Percentiles rank a stretch among this genome's conserved stretches.
Conservation (phyloP, 1,140 invertebrate genomes). For the Rhyzopertha dominica region DNA sequence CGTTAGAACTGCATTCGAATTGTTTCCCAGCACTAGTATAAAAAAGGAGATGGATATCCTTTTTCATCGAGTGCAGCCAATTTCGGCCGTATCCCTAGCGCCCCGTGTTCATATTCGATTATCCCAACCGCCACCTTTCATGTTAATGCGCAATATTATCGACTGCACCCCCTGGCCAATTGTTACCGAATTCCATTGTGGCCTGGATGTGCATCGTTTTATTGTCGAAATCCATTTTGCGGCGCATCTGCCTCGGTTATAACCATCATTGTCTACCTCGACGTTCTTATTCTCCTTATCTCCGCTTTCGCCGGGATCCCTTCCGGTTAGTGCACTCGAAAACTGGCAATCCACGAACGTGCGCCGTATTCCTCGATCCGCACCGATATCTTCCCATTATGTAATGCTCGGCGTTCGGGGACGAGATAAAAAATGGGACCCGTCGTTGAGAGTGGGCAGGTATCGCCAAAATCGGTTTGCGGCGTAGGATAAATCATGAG, state of each 20-base stretch:
- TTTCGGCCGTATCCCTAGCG: too few relatives aligned
- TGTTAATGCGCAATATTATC: too few relatives aligned
- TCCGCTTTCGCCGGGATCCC: conserved; percentile 41
- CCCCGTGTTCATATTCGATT: too few relatives aligned
- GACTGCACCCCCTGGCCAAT: too few relatives aligned
- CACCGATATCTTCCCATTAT: conserved; percentile 38
- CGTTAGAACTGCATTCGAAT: too few relatives aligned
- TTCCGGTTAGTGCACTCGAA: conserved; percentile 42
- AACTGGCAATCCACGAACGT: conserved; percentile 33
- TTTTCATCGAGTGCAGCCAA: too few relatives aligned
- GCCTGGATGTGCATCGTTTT: conserved; percentile 34
- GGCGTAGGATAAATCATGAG: too few relatives aligned
- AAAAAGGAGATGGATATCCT: too few relatives aligned
- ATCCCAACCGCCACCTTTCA: too few relatives aligned
- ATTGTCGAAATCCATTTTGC: conserved; percentile 34
- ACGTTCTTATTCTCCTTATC: conserved; percentile 45
- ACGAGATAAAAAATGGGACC: conserved; percentile 2
- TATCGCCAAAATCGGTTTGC: background rate
- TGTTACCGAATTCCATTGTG: too few relatives aligned
- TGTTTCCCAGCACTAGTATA: too few relatives aligned
- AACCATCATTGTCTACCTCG: conserved; percentile 42
- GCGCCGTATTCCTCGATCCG: conserved; percentile 25
- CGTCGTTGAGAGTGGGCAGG: background rate
- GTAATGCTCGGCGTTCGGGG: too few relatives aligned
- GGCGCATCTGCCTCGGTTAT: conserved; percentile 31